Evolutionary conservation across 2,113 vertebrate genomes (phyloP).

Genomic region (Pygoscelis antarcticus): DNA sequence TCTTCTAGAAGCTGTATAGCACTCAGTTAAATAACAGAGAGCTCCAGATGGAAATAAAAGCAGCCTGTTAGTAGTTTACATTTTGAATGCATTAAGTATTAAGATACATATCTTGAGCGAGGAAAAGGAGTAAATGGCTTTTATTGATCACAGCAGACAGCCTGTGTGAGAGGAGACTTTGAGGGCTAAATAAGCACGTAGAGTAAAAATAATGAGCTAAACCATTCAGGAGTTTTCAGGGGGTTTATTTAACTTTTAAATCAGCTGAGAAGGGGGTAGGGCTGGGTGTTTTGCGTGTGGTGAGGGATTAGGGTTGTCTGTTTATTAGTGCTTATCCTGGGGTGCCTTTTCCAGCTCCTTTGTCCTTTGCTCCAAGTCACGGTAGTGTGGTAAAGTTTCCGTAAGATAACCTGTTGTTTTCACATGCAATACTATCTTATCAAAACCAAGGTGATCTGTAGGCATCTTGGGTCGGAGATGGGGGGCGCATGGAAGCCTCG

Average conservation of each 20-base stretch:
- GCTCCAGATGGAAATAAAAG: background rate
- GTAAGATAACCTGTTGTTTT: background rate
- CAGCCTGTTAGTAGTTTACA: background rate
- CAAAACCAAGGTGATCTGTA: background rate
- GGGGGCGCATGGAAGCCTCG: background rate
- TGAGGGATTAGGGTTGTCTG: background rate
- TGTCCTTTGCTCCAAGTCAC: background rate
- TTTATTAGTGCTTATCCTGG: background rate
- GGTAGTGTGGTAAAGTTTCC: background rate
- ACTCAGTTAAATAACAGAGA: background rate
- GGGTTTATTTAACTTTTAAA: background rate
- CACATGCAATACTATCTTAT: no score
- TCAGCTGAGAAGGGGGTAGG: background rate
- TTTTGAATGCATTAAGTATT: background rate
- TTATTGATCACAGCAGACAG: background rate
- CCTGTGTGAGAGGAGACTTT: background rate
- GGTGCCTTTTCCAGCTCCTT: background rate
- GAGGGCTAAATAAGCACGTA: background rate
- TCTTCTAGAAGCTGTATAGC: background rate
- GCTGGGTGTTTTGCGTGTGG: background rate
- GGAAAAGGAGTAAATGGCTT: constrained; percentile 3
- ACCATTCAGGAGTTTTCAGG: background rate
- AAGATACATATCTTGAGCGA: background rate
- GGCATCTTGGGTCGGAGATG: background rate
- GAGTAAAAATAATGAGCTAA: background rate